Base-by-base conservation (phyloP, 1,140 invertebrate genomes). In the Ceratitis capitata region DNA sequence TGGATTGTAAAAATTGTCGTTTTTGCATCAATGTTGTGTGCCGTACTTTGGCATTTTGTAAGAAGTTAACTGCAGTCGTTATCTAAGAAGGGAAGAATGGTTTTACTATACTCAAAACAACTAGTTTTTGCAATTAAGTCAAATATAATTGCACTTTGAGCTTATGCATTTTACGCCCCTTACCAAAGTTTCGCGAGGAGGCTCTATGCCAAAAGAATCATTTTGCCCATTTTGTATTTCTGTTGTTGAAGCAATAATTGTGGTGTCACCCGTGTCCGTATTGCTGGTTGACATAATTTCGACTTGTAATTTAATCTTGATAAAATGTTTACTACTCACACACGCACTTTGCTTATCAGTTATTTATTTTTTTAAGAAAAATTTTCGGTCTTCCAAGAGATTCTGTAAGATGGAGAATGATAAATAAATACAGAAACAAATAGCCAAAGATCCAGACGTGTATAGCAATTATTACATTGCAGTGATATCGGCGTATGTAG, bases 41-140 rank as follows among this genome's bases (percentile, higher is more conserved):
- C 58, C 94, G 93, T 4, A 98, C 96, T 91, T 95, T 96, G 45
- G 96, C 96, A 93, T 98, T 97, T 91, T 95, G 94, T 49, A 98
- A 92, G 93, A 98, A 98, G 88, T 96, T 97, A 12, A 97, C 95
- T 47, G 97, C 97, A 39, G 97, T 97, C 85, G 94, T 94, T 84
- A 98, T 94, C 96, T 97, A 91, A n/a, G 26, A 14, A 47, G 64
- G 53, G 83, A 61, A 61, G 45, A 16, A 56, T 19, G 19, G 12
- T 56, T 14, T 56, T 82, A 86, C 49, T 86, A 35, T 69, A 69
- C 1, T 6, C 35, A 64, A 19, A 58, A 35, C 32, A 9, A 69
- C 6, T 6, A 19, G 51, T 49, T 49, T 49, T 49, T 49, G 47
- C 26, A 29, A 61, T 32, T 61, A 69, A 56, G 23, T 53, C 23